Evolutionary conservation across 2,113 vertebrate genomes (phyloP).

Genomic region (Chroicocephalus ridibundus): DNA sequence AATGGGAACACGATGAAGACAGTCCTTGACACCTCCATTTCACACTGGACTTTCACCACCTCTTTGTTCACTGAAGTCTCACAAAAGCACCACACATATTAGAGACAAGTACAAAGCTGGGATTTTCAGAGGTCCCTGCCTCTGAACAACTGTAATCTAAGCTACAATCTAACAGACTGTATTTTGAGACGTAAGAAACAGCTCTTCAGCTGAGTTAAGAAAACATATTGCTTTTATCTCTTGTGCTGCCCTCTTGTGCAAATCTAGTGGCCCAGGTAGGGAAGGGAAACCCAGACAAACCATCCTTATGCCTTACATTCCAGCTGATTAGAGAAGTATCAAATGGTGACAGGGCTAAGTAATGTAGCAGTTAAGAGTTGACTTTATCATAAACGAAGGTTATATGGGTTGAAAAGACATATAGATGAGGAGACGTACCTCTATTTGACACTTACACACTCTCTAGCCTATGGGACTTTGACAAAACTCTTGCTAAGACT

Average conservation of each 20-base stretch:
- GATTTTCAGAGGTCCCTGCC: background rate
- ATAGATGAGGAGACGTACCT: background rate
- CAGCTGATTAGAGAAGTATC: background rate
- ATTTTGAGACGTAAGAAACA: background rate
- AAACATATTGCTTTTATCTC: background rate
- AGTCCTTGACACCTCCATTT: background rate
- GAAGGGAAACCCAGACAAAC: background rate
- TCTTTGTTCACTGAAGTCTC: background rate
- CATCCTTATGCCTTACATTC: background rate
- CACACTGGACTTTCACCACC: background rate
- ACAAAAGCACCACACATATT: accelerated
- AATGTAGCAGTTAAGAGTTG: background rate
- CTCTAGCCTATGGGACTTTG: background rate
- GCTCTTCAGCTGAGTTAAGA: background rate
- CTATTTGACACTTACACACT: background rate
- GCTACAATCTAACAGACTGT: background rate
- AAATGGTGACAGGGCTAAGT: background rate
- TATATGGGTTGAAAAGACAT: background rate
- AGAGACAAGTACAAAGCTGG: background rate
- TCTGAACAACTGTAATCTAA: background rate
- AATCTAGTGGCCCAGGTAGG: background rate
- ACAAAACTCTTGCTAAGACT: background rate
- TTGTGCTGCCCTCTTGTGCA: background rate
- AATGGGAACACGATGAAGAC: background rate
- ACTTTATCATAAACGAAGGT: background rate